Evolutionary conservation across 2,797 vertebrate species (phyloP), one percentile per base, ranked within the genome.

Genomic region (Diglossa cyanea): DNA sequence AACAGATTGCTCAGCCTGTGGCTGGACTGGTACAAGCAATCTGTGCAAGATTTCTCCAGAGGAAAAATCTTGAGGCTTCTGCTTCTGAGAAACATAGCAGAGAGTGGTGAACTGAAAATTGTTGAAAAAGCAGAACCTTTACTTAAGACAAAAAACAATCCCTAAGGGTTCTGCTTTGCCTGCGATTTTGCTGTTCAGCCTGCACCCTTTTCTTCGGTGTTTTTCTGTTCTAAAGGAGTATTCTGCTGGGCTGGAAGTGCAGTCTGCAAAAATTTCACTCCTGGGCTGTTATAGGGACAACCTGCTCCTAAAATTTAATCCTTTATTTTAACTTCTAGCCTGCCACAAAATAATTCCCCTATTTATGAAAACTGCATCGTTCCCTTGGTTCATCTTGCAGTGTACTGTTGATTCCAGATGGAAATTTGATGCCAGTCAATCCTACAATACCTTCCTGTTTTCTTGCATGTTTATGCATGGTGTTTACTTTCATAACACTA

Each of bases 1-100:
- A 95, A 94, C 86, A 95, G 92, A 96, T 92, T 96, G 93, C 90
- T 87, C 92, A 94, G 85, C 90, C 95, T 89, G 83, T 95, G 87
- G 81, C 94, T 93, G 93, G 83, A 72, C 95, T 89, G 89, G 89
- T 94, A 79, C 26, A 6, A 93, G 86, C 91, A 95, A 92, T 96
- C 94, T 93, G 93, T 94, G 94, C 66, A 47, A 88, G 78, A 92
- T 95, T 96, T 95, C 87, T 94, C 94, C 60, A 91, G 92, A 93
- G 90, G 83, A 86, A 90, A 86, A 84, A 72, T 89, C 88, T 75
- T 78, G 77, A 88, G 70, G 21, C 68, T 91, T 74, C 30, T 70
- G 73, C 75, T 90, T 44, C 71, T 89, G 77, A 57, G 81, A 91
- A 86, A 70, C 35, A 5, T 0, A 1, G 63, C 68, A 39, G 2